Evolutionary conservation across 2,797 vertebrate genomes (phyloP).

Genomic region (Anabacerthia variegaticeps): DNA sequence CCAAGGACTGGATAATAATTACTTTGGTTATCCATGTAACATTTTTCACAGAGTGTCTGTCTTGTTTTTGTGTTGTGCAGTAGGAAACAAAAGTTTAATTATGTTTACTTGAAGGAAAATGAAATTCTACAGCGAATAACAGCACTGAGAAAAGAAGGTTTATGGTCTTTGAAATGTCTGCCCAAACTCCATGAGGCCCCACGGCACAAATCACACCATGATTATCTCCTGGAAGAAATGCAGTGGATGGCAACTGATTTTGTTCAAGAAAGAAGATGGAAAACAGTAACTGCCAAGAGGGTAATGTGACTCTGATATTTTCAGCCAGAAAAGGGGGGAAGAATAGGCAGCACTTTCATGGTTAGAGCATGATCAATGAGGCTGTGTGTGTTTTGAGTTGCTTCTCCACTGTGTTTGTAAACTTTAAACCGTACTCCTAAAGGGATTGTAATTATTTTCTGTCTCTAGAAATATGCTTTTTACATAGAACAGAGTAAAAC

Average conservation of each 20-base stretch:
- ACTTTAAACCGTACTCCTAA: neutral
- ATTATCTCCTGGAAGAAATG: constrained; percentile 92
- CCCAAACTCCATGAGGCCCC: constrained; percentile 88
- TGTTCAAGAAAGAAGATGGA: constrained; percentile 90
- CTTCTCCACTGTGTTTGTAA: neutral
- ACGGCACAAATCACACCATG: constrained; percentile 88
- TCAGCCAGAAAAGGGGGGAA: neutral
- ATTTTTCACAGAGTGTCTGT: neutral
- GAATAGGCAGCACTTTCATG: neutral
- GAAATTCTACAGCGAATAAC: constrained; percentile 85
- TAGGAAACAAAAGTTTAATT: neutral
- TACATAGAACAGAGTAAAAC: neutral
- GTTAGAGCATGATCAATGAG: neutral
- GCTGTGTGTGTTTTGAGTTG: neutral
- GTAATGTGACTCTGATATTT: constrained; percentile 59
- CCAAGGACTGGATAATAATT: neutral
- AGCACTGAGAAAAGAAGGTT: constrained; percentile 87
- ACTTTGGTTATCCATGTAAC: neutral
- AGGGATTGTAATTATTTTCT: neutral
- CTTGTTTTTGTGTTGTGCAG: neutral
- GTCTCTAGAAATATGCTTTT: neutral
- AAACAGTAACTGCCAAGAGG: constrained; percentile 87
- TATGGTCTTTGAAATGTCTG: constrained; percentile 87
- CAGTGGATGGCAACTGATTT: constrained; percentile 94
- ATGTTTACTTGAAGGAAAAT: constrained; percentile 78